phyloP scores from a whole-genome alignment of 2,888 invertebrate species.

The Phalangium opilio region DNA sequence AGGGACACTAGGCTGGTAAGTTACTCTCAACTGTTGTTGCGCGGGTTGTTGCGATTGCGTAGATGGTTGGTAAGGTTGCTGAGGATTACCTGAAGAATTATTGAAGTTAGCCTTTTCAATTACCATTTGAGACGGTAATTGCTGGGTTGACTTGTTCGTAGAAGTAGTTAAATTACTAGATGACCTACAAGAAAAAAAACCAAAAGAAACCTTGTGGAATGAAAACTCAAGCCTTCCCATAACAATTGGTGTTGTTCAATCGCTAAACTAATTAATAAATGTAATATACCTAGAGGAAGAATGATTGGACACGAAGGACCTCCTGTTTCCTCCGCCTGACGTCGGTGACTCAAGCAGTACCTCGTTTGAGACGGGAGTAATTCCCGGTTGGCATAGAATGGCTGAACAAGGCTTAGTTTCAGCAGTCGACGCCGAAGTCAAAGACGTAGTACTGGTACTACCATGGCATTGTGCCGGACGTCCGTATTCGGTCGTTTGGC shows the following conservation, averaged over 20 bases:
- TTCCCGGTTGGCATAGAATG: slow-evolving; percentile 30
- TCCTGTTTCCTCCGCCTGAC: slow-evolving; percentile 33
- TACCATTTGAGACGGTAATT: slow-evolving; percentile 4
- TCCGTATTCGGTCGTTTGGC: slow-evolving; percentile 1
- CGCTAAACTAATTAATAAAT: no score
- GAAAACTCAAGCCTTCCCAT: no score
- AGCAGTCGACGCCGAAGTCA: slow-evolving; percentile 33
- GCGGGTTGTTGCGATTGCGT: no score
- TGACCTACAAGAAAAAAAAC: slow-evolving; percentile 35
- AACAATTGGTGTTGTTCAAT: no score
- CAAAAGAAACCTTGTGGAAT: no score
- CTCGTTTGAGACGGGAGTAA: slow-evolving; percentile 17
- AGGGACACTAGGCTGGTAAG: slow-evolving; percentile 19
- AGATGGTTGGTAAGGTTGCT: slow-evolving; percentile 4
- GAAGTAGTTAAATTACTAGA: slow-evolving; percentile 53
- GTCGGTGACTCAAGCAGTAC: slow-evolving; percentile 27
- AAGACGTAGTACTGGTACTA: slow-evolving; percentile 18
- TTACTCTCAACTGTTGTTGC: background rate
- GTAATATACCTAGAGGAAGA: slow-evolving; percentile 43
- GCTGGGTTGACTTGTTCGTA: slow-evolving; percentile 36
- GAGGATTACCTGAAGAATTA: background rate
- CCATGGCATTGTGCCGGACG: slow-evolving; percentile 7
- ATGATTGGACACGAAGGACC: slow-evolving; percentile 31
- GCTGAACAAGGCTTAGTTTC: slow-evolving; percentile 47
- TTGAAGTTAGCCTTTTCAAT: no score